These are phyloP conservation scores for Lucifuga dentata DNA, from an alignment of 2,113 vertebrate genomes.

Conservation along the genomic window DNA sequence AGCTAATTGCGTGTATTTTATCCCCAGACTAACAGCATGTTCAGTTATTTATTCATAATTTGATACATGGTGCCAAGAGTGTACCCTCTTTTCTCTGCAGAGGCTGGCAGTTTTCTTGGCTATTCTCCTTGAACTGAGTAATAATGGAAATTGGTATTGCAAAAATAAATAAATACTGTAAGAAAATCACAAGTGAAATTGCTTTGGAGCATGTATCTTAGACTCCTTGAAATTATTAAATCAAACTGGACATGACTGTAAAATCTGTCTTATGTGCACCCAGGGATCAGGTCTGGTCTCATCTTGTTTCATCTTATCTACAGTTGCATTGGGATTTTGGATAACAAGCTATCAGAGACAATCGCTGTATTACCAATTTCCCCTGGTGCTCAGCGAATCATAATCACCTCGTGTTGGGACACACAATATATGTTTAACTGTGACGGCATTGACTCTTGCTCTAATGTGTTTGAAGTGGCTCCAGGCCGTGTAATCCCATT, in stretches of 20 bases:
- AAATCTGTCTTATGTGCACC: not conserved
- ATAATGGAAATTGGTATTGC: slow-evolving; percentile 30
- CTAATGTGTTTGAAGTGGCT: slow-evolving; percentile 41
- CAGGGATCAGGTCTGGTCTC: not conserved
- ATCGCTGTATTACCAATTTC: slow-evolving; percentile 36
- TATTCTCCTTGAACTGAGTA: slow-evolving; percentile 61
- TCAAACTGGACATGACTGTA: not conserved
- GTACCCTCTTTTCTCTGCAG: slow-evolving; percentile 59
- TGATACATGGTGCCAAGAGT: slow-evolving; percentile 62
- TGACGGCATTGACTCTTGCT: slow-evolving; percentile 5
- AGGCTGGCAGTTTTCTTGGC: slow-evolving; percentile 26
- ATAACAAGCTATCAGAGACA: slow-evolving; percentile 20
- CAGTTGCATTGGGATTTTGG: not conserved
- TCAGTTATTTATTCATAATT: slow-evolving; percentile 79
- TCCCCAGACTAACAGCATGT: slow-evolving; percentile 76
- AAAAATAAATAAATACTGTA: slow-evolving; percentile 25
- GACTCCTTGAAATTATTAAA: no score
- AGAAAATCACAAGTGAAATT: slow-evolving; percentile 7
- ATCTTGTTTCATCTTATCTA: slow-evolving; percentile 1
- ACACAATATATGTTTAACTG: slow-evolving; percentile 41
- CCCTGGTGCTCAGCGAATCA: slow-evolving; percentile 26
- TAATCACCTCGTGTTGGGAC: slow-evolving; percentile 34
- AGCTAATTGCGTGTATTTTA: slow-evolving; percentile 68
- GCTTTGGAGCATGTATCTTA: no score
- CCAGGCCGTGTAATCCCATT: slow-evolving; percentile 63